phyloP scores from a whole-genome alignment of 2,888 invertebrate genomes.

The Acleris holmiana region DNA sequence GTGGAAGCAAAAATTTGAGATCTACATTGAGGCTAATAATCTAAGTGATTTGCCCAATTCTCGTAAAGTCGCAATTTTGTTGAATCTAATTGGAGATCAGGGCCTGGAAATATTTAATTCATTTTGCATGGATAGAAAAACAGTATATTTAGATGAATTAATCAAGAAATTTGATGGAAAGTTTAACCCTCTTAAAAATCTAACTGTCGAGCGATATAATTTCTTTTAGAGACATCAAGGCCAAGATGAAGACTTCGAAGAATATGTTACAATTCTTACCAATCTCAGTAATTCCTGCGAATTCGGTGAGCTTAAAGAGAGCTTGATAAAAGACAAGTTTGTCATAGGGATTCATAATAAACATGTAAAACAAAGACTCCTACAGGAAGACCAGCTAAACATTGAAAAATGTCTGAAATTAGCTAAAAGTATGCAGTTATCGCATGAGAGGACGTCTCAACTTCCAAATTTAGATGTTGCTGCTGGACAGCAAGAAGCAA shows the following conservation, averaged over 20 bases:
- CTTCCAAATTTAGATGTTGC: neutral
- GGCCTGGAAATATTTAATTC: slow-evolving; percentile 7
- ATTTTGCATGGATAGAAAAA: neutral
- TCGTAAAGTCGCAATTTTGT: slow-evolving; percentile 4
- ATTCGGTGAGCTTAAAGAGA: neutral
- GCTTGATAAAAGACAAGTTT: neutral
- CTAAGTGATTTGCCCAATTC: neutral
- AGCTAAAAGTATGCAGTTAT: slow-evolving; percentile 2
- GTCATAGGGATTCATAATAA: neutral
- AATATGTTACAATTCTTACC: neutral
- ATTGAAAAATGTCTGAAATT: neutral
- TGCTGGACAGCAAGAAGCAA: neutral
- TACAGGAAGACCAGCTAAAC: neutral
- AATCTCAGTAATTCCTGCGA: neutral
- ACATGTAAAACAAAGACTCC: neutral
- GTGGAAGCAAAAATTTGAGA: slow-evolving; percentile 12
- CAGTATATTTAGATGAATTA: neutral
- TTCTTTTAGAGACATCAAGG: neutral
- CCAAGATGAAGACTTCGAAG: too few relatives aligned
- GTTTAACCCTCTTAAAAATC: slow-evolving; percentile 4
- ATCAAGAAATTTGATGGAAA: neutral
- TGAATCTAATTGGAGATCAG: slow-evolving; percentile 11
- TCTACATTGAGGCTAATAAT: slow-evolving; percentile 11
- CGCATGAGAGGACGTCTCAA: neutral
- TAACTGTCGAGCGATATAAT: slow-evolving; percentile 8